Base-by-base conservation (phyloP, 2,113 vertebrate species). In the Ctenomys sociabilis region DNA sequence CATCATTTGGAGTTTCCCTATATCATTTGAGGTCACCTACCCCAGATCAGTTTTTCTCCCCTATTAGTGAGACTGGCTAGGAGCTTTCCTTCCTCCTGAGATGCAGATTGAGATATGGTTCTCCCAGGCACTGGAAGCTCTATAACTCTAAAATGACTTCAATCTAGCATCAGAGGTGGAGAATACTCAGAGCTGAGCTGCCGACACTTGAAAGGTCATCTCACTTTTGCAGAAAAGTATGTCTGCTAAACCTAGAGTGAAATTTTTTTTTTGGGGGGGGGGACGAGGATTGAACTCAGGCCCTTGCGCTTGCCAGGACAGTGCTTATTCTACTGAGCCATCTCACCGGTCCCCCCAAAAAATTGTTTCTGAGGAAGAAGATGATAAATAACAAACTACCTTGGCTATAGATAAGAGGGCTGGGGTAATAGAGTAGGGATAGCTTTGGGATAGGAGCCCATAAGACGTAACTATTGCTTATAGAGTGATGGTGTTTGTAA, bases 101-200 rank as follows among this genome's bases (percentile, higher is more conserved):
- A 88, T 21, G 37, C 19, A 83, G 92, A 92, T 59, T 85, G 75
- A 83, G 40, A 96, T 90, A 72, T 94, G 26, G 37, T 96, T 96
- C 54, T 88, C 37, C 16, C 24, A 88, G 86, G 28, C 26, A 84
- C 37, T 94, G 16, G 68, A 37, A 87, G n/a, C 24, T 77, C 49
- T 77, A 86, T 86, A 94, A 83, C 77, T 35, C 43, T 72, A 89
- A 89, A 26, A 17, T 70, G 91, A 45, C 32, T 37, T 78, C 68
- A 85, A 45, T 64, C 28, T 40, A 88, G n/a, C 78, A 84, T 88
- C 66, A 90, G 66, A 73, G 49, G 82, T 11, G 40, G 45, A 66
- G 30, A 61, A 28, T 87, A 96, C 63, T 59, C 14, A 78, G 66
- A 59, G 37, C 68, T 84, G 61, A 91, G 52, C 21, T 85, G 57